Percentiles rank a stretch among this genome's conserved stretches.
phyloP scores from a whole-genome alignment of 2,797 vertebrate genomes.

The Syncerus caffer region DNA sequence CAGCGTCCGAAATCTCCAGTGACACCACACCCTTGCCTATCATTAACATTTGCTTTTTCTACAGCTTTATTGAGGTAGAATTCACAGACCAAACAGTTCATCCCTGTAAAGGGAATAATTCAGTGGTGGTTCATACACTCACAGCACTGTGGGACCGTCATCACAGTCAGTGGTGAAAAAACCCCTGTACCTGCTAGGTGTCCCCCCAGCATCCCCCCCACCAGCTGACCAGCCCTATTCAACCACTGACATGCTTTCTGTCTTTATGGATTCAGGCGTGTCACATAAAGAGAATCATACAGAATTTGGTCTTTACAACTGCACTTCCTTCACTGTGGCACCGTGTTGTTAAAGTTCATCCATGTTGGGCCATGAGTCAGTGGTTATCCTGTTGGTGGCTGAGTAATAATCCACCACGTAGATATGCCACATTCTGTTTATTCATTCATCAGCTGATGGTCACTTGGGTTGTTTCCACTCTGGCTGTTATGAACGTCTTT shows the following conservation, averaged over 20 bases:
- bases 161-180: neutral
- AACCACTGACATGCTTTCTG: neutral
- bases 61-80: no score
- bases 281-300: neutral
- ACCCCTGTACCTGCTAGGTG: neutral
- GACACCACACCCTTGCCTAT: neutral
- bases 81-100: neutral
- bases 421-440: neutral
- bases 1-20: neutral
- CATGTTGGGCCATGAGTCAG: accelerated
- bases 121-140: accelerated
- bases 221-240: neutral
- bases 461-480: neutral
- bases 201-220: neutral
- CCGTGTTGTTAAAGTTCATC: neutral
- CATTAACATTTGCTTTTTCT: neutral
- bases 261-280: neutral
- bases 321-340: neutral
- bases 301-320: neutral
- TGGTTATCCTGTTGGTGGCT: neutral
- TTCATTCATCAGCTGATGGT: neutral
- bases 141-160: accelerated
- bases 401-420: neutral
- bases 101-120: no score
- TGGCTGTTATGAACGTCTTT: neutral